phyloP scores from a whole-genome alignment of 2,888 invertebrate species.

The Morpho helenor region DNA sequence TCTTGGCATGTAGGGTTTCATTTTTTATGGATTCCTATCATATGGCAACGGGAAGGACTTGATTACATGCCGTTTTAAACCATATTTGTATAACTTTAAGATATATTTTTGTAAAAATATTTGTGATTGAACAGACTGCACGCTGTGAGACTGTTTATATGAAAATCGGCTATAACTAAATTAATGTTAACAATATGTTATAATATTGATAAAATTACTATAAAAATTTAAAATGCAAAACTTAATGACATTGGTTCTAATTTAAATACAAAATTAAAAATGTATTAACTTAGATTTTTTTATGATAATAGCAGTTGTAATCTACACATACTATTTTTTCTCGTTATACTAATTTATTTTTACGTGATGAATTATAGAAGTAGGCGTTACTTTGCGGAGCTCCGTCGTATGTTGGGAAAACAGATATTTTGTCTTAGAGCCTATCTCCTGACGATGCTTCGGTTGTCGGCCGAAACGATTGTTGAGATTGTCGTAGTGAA shows the following conservation, averaged over 20 bases:
- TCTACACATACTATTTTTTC: too few relatives aligned
- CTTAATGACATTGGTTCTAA: background rate
- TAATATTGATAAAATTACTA: background rate
- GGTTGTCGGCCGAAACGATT: too few relatives aligned
- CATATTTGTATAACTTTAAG: background rate
- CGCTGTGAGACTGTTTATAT: slow-evolving; percentile 20
- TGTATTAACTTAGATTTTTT: too few relatives aligned
- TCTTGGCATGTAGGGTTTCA: slow-evolving; percentile 43
- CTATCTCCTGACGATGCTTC: too few relatives aligned
- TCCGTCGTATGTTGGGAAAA: too few relatives aligned
- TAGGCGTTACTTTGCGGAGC: too few relatives aligned
- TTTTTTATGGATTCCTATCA: slow-evolving; percentile 54
- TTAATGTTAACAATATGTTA: slow-evolving; percentile 17
- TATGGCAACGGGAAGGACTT: slow-evolving; percentile 11
- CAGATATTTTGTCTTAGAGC: too few relatives aligned
- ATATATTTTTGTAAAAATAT: background rate
- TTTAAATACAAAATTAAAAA: too few relatives aligned
- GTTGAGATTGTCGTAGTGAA: too few relatives aligned
- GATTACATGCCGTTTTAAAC: background rate
- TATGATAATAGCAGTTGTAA: too few relatives aligned
- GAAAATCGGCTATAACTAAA: slow-evolving; percentile 10
- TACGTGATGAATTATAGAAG: too few relatives aligned
- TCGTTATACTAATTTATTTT: too few relatives aligned
- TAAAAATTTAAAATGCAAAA: background rate
- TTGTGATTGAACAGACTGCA: slow-evolving; percentile 15